phyloP scores from a whole-genome alignment of 2,888 invertebrate species.

The Laothoe populi region DNA sequence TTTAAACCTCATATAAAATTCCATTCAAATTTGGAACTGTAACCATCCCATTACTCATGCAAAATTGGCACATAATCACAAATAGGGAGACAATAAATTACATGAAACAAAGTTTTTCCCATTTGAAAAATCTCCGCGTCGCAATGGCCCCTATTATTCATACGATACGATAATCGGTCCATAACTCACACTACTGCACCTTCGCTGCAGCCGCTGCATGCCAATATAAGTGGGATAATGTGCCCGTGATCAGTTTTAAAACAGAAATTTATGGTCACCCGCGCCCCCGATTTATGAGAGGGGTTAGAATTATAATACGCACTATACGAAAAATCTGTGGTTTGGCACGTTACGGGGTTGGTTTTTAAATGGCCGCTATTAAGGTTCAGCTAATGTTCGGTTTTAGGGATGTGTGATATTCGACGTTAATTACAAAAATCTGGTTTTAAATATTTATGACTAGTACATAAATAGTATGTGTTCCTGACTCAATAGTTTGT shows the following conservation, averaged over 20 bases:
- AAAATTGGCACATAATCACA: slow-evolving; percentile 26
- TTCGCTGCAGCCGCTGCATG: slow-evolving; percentile 38
- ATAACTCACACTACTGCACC: slow-evolving; percentile 65
- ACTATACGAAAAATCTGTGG: slow-evolving; percentile 20
- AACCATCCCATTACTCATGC: slow-evolving; percentile 3
- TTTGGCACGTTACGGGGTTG: slow-evolving; percentile 3
- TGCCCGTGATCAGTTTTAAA: slow-evolving; percentile 65
- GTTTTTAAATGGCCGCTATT: slow-evolving; percentile 9
- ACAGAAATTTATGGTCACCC: slow-evolving; percentile 30
- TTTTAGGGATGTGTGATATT: too few relatives aligned
- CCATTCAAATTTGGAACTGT: background rate
- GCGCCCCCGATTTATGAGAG: slow-evolving; percentile 19
- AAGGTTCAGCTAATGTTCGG: too few relatives aligned
- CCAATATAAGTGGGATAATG: slow-evolving; percentile 66
- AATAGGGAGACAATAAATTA: slow-evolving; percentile 24
- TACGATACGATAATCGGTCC: slow-evolving; percentile 63
- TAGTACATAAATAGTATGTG: too few relatives aligned
- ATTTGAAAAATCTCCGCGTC: slow-evolving; percentile 22
- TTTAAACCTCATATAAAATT: slow-evolving; percentile 5
- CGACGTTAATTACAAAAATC: too few relatives aligned
- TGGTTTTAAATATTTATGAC: too few relatives aligned
- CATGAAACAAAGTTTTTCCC: slow-evolving; percentile 22
- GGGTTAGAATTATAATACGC: slow-evolving; percentile 23
- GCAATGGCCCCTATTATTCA: slow-evolving; percentile 57
- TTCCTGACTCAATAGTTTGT: too few relatives aligned